A percentile compares a stretch with the other conserved stretches of the same genome.
Conservation (phyloP, 92 coral and sea anemone genomes). For the Porites rus region DNA sequence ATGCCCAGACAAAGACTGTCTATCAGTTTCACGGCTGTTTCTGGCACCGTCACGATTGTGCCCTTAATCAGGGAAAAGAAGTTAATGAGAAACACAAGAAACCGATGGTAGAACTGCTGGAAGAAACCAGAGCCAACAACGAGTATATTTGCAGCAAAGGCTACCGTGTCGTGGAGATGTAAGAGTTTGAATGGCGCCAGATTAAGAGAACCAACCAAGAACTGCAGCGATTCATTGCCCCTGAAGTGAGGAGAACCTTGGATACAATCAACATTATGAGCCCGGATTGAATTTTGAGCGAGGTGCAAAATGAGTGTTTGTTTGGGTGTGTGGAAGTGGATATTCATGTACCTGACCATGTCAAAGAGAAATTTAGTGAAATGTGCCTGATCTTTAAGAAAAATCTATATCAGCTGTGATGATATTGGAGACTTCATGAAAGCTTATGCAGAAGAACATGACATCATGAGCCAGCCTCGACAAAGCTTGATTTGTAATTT, state of each 20-base stretch:
- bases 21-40: not conserved
- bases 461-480: not conserved
- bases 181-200: not conserved
- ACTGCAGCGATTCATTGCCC: not conserved
- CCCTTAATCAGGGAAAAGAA: not conserved
- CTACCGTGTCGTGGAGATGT: not conserved
- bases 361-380: too few relatives aligned
- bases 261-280: not conserved
- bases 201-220: not conserved
- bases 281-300: too few relatives aligned
- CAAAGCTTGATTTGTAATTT: not conserved
- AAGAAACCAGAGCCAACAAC: not conserved
- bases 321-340: too few relatives aligned
- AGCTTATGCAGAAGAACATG: not conserved
- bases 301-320: too few relatives aligned
- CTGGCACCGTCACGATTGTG: not conserved
- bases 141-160: not conserved
- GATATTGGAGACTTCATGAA: not conserved
- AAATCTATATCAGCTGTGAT: not conserved
- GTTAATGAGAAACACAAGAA: not conserved
- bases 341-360: too few relatives aligned
- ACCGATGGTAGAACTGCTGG: not conserved
- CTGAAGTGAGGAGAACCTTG: not conserved
- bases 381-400: too few relatives aligned
- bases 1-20: not conserved